Base-by-base conservation (phyloP, 2,797 vertebrate species). In the Crocidura indochinensis region DNA sequence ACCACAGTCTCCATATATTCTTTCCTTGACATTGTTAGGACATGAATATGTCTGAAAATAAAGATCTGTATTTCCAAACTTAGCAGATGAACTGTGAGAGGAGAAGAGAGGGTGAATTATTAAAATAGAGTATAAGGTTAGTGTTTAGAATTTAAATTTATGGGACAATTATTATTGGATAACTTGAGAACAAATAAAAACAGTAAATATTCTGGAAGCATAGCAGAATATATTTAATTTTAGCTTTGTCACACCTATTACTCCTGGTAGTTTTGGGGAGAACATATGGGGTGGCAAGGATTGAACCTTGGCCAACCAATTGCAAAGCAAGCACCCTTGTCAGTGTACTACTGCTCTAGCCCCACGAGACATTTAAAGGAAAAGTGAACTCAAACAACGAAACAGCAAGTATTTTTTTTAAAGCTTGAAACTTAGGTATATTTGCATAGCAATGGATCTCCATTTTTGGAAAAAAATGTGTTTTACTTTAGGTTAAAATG, bases 381-480 rank as follows among this genome's bases (percentile, higher is more conserved):
- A 94, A 69, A 76, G 26, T 51, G 38, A 93, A 20, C 8, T n/a
- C 51, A 91, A 89, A 72, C 62, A 46, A 47, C 62, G 74, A 85
- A 91, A 67, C 20, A 85, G 53, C 69, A 92, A 75, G 29, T 27
- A 83, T 3, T 38, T 38, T 38, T 38, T 38, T 38, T 27, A 65
- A 31, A 94, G 81, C 17, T 60, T 84, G 60, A 92, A 87, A 56
- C 14, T 67, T 78, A 38, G 65, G 1, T 87, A 10, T 24, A 27
- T 83, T 72, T 90, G 5, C 83, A 6, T 88, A 24, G 29, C 51
- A 85, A 56, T 73, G 68, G 84, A 71, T 79, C 22, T 81, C 26
- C 27, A 46, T 60, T 82, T 94, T 74, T 47, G 62, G 60, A 78
- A 88, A 38, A 31, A 68, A 56, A 27, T 86, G 8, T 73, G 8